Evolutionary conservation across 1,140 invertebrate species (phyloP), one percentile per base, ranked within the genome.

Genomic region (Penaeus indicus): DNA sequence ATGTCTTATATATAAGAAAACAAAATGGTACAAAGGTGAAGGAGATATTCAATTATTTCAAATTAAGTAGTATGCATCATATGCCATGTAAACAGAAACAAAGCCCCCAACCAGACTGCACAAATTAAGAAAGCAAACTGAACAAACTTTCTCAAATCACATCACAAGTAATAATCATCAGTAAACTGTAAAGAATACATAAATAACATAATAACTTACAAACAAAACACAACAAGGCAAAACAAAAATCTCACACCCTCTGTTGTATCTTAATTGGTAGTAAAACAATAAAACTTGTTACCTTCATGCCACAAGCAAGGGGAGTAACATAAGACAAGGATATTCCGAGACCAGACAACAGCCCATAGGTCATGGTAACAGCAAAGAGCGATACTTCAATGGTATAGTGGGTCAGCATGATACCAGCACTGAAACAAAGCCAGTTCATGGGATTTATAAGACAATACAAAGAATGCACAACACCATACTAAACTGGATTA

Each of bases 311-410:
- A 90, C 92, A 92, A 21, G 91, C 92, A 54, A 94, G 84, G 25
- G 93, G 93, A 63, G 92, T 86, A 81, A 92, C 91, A 90, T 94
- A 94, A 16, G 92, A 92, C 18, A 93, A 88, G 64, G 93, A 92
- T 18, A 93, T 92, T 25, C 93, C 93, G 38, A 93, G 64, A 42
- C 93, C 93, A 89, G 92, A 92, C 90, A 93, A 79, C 42, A 93
- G 80, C 21, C 93, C 93, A 91, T 93, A 94, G 0, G 93, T 93
- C 81, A 93, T 92, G 80, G 64, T 32, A 27, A 88, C 86, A 54
- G 80, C 60, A 88, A 83, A 78, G 72, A 88, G 69, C 2, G 92
- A 92, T 18, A 91, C 42, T 54, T 93, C 89, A n/a, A 93, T 92
- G 54, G 93, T 91, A 85, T 92, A 92, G 81, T 92, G 92, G 0